Percentiles rank a stretch among this genome's conserved stretches.
Evolutionary conservation across 2,888 invertebrate species (phyloP).

Genomic region (Leucoptera coffeella): DNA sequence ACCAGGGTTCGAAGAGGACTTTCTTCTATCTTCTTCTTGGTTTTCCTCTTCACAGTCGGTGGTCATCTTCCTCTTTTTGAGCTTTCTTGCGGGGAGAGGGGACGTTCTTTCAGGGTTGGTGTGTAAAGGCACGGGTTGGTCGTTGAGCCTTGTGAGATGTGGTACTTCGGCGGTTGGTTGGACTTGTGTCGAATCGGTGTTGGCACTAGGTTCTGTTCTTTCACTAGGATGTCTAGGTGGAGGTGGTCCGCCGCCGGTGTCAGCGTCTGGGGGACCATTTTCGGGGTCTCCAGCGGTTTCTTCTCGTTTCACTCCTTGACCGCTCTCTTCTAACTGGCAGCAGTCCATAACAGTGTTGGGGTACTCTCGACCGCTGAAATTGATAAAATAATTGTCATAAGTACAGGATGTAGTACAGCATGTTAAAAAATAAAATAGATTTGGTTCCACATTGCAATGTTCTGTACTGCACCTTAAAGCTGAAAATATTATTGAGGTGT

Average conservation of each 20-base stretch:
- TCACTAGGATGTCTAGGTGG: conserved; percentile 29
- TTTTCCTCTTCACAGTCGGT: conserved; percentile 22
- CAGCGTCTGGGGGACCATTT: conserved; percentile 83
- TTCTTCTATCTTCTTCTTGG: conserved; percentile 37
- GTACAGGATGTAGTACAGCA: no score
- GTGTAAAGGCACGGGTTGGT: conserved; percentile 35
- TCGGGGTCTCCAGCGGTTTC: conserved; percentile 78
- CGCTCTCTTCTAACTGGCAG: conserved; percentile 83
- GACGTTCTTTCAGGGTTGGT: conserved; percentile 33
- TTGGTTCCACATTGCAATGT: no score
- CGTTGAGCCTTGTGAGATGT: conserved; percentile 36
- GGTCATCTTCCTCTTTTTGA: conserved; percentile 42
- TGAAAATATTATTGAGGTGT: no score
- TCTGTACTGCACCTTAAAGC: no score
- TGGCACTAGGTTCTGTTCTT: conserved; percentile 29
- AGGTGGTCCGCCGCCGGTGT: conserved; percentile 48
- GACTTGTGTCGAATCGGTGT: conserved; percentile 29
- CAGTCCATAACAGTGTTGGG: conserved; percentile 90
- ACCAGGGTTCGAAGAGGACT: conserved; percentile 35
- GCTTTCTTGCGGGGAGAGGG: conserved; percentile 60
- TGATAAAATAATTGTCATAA: conserved; percentile 2
- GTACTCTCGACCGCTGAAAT: conserved; percentile 76
- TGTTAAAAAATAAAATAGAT: no score
- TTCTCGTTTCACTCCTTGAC: conserved; percentile 76
- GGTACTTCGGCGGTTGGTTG: conserved; percentile 41